These are phyloP conservation scores for Maconellicoccus hirsutus DNA, from an alignment of 1,140 invertebrate species.

Conservation along the genomic window DNA sequence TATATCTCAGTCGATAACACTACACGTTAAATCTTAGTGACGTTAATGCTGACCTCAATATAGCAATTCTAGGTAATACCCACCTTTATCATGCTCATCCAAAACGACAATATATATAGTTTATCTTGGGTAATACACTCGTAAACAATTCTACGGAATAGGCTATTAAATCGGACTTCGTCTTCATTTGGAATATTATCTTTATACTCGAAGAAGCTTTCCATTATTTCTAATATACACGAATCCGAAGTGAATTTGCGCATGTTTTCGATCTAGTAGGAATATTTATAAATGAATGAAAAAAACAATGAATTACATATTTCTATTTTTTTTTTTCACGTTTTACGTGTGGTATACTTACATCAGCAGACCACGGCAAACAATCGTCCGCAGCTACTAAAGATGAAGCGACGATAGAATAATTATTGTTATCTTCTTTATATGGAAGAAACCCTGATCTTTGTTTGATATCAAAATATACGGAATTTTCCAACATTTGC, in stretches of 20 bases:
- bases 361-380: slow-evolving; percentile 48
- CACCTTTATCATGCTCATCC: slow-evolving; percentile 56
- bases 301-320: no score
- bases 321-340: no score
- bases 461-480: slow-evolving; percentile 73
- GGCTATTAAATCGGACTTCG: slow-evolving; percentile 47
- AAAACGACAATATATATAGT: slow-evolving; percentile 60
- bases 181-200: slow-evolving; percentile 10
- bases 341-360: slow-evolving; percentile 27
- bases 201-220: slow-evolving; percentile 44
- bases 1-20: no score
- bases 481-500: slow-evolving; percentile 52
- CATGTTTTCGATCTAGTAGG: slow-evolving; percentile 38
- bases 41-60: neutral
- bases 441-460: slow-evolving; percentile 79
- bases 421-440: slow-evolving; percentile 74
- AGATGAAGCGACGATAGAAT: slow-evolving; percentile 67
- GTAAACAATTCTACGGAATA: slow-evolving; percentile 62
- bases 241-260: slow-evolving; percentile 43
- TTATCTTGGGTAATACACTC: slow-evolving; percentile 80
- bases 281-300: no score
- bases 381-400: slow-evolving; percentile 67
- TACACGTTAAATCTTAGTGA: neutral
- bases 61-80: slow-evolving; percentile 29
- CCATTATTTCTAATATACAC: slow-evolving; percentile 42